These are phyloP conservation scores for Volucella inanis DNA, from an alignment of 2,888 invertebrate genomes.

Conservation along the genomic window DNA sequence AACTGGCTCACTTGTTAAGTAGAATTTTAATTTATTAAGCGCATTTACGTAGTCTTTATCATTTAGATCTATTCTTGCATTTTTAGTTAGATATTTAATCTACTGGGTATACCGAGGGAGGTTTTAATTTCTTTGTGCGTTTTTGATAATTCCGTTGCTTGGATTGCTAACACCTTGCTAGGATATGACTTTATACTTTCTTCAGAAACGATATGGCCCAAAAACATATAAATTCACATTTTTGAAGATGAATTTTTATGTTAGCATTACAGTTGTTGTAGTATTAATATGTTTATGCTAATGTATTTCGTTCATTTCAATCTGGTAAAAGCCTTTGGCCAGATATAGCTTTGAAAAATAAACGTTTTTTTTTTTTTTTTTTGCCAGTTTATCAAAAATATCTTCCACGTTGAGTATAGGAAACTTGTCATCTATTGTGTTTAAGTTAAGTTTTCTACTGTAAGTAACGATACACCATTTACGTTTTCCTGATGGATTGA, in stretches of 20 bases:
- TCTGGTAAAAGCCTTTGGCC: too few species aligned
- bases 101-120: constrained; percentile 40
- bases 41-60: constrained; percentile 2
- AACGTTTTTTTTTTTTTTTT: too few species aligned
- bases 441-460: too few species aligned
- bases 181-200: constrained; percentile 32
- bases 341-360: too few species aligned
- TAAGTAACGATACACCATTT: too few species aligned
- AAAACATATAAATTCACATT: constrained; percentile 45
- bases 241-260: constrained; percentile 50
- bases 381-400: too few species aligned
- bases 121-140: constrained; percentile 49
- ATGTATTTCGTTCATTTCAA: too few species aligned
- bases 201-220: constrained; percentile 23
- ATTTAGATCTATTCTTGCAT: neutral
- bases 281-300: constrained; percentile 37
- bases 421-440: too few species aligned
- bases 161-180: constrained; percentile 18
- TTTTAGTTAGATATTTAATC: neutral
- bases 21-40: neutral
- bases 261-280: constrained; percentile 17
- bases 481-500: too few species aligned
- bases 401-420: too few species aligned
- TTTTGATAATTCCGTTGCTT: constrained; percentile 27
- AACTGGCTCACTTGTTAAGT: neutral